phyloP scores from a whole-genome alignment of 2,888 invertebrate species.

The Pollenia amentaria region DNA sequence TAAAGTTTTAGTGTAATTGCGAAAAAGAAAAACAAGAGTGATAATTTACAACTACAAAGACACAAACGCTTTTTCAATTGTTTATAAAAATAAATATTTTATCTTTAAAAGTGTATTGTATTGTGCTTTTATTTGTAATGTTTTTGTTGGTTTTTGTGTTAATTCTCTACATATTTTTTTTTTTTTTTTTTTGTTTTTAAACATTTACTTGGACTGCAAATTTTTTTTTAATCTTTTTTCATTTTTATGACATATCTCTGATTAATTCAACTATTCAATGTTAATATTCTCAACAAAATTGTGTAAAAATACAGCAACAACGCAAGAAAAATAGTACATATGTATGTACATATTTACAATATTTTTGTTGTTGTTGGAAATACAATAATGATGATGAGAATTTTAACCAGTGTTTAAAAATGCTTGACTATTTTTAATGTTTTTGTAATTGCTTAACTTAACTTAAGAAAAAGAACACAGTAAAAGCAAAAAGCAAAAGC shows the following conservation, averaged over 20 bases:
- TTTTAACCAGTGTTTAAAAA: constrained; percentile 59
- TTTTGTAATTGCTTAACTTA: too few species aligned
- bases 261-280: constrained; percentile 71
- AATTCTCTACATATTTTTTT: background rate
- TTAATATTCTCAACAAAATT: constrained; percentile 60
- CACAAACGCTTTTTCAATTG: background rate
- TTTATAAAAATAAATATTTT: constrained; percentile 13
- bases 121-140: constrained; percentile 3
- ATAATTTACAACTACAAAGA: constrained; percentile 4
- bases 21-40: constrained; percentile 14
- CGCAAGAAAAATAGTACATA: background rate
- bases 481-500: too few species aligned
- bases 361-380: constrained; percentile 12
- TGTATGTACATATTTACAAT: background rate
- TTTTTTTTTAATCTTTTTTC: constrained; percentile 10
- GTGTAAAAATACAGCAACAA: constrained; percentile 36
- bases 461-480: too few species aligned
- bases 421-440: too few species aligned
- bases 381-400: constrained; percentile 38
- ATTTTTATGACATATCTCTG: constrained; percentile 68
- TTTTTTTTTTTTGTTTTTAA: constrained; percentile 25
- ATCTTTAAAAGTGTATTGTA: constrained; percentile 36
- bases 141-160: background rate
- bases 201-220: constrained; percentile 25
- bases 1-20: constrained; percentile 12